These are phyloP conservation scores for Clarias fuscus DNA, from an alignment of 2,797 vertebrate species.

Conservation along the genomic window DNA sequence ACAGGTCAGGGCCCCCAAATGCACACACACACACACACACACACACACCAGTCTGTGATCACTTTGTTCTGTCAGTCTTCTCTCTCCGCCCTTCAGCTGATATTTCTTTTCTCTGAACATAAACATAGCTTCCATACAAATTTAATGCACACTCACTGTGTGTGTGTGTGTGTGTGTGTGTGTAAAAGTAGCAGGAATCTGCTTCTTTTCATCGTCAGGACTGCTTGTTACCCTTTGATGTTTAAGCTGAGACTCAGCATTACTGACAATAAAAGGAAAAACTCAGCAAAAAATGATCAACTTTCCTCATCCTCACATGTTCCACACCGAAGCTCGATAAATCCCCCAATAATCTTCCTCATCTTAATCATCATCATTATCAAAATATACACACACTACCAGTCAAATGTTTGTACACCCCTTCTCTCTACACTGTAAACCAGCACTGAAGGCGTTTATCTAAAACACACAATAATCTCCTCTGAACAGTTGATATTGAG, in stretches of 20 bases:
- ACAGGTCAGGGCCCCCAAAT: not conserved
- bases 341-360: not conserved
- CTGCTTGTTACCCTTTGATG: slow-evolving; percentile 11
- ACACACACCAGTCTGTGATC: not conserved
- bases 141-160: not conserved
- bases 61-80: not conserved
- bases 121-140: not conserved
- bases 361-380: not conserved
- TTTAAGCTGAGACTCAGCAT: slow-evolving; percentile 5
- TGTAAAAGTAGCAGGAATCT: not conserved
- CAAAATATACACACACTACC: not conserved
- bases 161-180: slow-evolving; percentile 2
- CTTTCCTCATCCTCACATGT: not conserved
- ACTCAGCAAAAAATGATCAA: not conserved
- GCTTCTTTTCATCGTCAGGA: not conserved
- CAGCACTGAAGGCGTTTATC: no score
- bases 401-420: no score
- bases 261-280: not conserved
- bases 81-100: not conserved
- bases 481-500: no score
- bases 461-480: no score
- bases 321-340: not conserved
- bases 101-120: slow-evolving; percentile 4
- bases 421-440: no score
- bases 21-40: no score